phyloP scores from a whole-genome alignment of 1,140 invertebrate genomes.

The Intoshia linei region DNA sequence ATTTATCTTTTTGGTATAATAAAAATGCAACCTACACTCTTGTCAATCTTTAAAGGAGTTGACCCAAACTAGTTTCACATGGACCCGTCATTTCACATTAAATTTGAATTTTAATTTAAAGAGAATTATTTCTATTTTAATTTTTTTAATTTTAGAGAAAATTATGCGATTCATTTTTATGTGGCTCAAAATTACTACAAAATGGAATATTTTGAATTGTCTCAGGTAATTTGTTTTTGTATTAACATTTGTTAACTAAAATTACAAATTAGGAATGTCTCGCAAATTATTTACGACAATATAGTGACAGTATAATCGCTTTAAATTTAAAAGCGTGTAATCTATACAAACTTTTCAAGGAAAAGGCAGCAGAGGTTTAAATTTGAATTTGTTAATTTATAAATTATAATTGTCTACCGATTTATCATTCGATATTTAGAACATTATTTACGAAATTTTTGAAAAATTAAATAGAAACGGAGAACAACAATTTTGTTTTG shows the following conservation, averaged over 20 bases:
- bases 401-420: not conserved
- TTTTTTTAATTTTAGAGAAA: slow-evolving; percentile 33
- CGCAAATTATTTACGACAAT: slow-evolving; percentile 57
- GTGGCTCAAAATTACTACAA: slow-evolving; percentile 89
- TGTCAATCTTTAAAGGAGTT: too few species aligned
- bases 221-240: slow-evolving; percentile 18
- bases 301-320: slow-evolving; percentile 64
- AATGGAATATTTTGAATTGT: slow-evolving; percentile 39
- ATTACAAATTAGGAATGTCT: slow-evolving; percentile 45
- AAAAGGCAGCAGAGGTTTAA: slow-evolving; percentile 46
- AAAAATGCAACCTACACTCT: too few species aligned
- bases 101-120: too few species aligned
- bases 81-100: too few species aligned
- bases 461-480: not conserved
- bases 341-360: slow-evolving; percentile 58
- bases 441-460: not conserved
- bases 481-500: slow-evolving; percentile 21
- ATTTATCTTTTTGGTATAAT: too few species aligned
- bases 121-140: too few species aligned
- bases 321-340: slow-evolving; percentile 70
- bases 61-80: too few species aligned
- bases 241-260: too few species aligned
- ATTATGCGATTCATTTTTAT: slow-evolving; percentile 71
- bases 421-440: not conserved
- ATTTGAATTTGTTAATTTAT: slow-evolving; percentile 7